phyloP scores from a whole-genome alignment of 2,797 vertebrate species.

The Limosa lapponica region DNA sequence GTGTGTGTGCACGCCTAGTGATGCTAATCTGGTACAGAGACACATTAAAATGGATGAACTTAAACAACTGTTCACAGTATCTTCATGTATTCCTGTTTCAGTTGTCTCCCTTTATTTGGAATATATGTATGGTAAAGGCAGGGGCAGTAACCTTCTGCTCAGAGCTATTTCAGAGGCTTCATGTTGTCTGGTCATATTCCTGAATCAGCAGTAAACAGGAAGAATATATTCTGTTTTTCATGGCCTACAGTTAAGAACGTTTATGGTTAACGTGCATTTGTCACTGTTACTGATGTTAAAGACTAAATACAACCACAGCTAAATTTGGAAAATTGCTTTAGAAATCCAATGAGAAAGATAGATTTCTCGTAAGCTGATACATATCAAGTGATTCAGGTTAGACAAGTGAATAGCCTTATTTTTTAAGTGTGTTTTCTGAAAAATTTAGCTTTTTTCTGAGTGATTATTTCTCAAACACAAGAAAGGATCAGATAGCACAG shows the following conservation, averaged over 20 bases:
- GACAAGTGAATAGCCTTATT: background rate
- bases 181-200: background rate
- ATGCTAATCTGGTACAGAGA: background rate
- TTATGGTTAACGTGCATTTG: fast-evolving
- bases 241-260: background rate
- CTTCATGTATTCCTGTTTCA: background rate
- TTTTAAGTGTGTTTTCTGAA: background rate
- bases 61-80: background rate
- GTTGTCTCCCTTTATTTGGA: background rate
- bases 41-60: background rate
- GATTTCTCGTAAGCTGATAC: background rate
- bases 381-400: background rate
- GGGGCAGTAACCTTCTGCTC: background rate
- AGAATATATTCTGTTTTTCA: background rate
- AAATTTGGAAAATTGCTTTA: background rate
- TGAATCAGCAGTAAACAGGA: background rate
- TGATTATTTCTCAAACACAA: background rate
- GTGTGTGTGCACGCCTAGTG: background rate
- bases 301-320: background rate
- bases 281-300: background rate
- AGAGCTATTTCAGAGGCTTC: background rate
- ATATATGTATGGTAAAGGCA: background rate
- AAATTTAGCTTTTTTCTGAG: background rate
- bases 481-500: background rate
- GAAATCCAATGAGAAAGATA: background rate